phyloP scores from a whole-genome alignment of 2,113 vertebrate species.

The Pachycephala philippinensis region DNA sequence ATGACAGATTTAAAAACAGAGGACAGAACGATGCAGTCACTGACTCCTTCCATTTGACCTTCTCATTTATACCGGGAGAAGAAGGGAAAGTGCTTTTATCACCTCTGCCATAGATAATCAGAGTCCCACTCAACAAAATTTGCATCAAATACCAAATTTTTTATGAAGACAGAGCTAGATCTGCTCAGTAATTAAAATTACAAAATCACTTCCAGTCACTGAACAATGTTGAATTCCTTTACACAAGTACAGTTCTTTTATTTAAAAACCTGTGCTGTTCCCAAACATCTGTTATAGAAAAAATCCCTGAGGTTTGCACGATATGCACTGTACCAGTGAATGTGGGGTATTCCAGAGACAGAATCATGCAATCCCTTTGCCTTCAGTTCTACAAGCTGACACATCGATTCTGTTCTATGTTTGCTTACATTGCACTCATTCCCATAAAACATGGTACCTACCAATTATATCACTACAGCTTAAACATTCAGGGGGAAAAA shows the following conservation, averaged over 20 bases:
- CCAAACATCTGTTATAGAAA: neutral
- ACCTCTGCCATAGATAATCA: neutral
- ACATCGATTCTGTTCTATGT: neutral
- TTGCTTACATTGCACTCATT: neutral
- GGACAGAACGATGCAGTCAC: neutral
- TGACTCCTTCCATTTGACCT: neutral
- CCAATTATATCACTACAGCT: neutral
- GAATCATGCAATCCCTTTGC: neutral
- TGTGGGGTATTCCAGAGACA: neutral
- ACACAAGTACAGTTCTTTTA: neutral
- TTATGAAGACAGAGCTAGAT: neutral
- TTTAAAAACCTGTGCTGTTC: neutral
- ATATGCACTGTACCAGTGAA: neutral
- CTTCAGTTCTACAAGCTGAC: neutral
- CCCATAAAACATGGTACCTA: neutral
- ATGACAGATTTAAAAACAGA: neutral
- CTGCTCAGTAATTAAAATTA: neutral
- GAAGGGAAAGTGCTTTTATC: neutral
- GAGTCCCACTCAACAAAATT: neutral
- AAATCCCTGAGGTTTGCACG: rapidly evolving
- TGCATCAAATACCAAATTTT: neutral
- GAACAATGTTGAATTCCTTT: neutral
- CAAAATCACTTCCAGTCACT: neutral
- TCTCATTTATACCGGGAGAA: neutral
- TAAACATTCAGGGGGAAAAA: neutral